Base-by-base conservation (phyloP, 2,797 vertebrate genomes). In the Poecilia gillii region DNA sequence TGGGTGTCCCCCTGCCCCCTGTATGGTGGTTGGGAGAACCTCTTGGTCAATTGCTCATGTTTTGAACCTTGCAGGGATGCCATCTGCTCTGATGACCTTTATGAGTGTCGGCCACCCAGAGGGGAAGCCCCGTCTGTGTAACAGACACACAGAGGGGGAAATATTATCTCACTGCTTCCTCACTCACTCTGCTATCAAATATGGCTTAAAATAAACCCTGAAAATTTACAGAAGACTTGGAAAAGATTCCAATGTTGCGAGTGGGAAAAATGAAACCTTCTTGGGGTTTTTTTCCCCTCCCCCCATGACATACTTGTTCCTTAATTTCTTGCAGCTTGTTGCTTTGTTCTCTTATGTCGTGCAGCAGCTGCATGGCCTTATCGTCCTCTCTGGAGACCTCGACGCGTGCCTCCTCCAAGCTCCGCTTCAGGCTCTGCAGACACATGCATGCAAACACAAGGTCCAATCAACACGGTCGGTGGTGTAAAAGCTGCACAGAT, bases 251-350 rank as follows among this genome's bases (percentile, higher is more conserved):
- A 39, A 68, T 49, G 62, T 73, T 76, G 3, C 46, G 31, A 25
- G 78, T 55, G 7, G 8, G 55, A 73, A 14, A 14, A 25, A 20
- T 36, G 0, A 31, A 73, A 33, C 12, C 31, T 39, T 74, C 57
- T 76, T 55, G 8, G 8, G 4, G 33, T 3, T 12, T 33, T 23
- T 9, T 14, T 0, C 1, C 1, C 12, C 12, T 2, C 13, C 13
- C 4, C 43, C 68, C 13, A 28, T 3, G 41, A 84, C 93, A 82
- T 96, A 99, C 98, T 97, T 99, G 99, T 92, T 99, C 98, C 95
- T 99, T 99, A 96, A 99, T 99, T 96, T 99, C 99, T 89, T 99
- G 99, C 88, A 99, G 96, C 96, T 99, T 99, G 96, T 97, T 97
- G 96, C 98, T 99, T 93, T 99, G 99, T 87, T 99, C 98, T 76